phyloP scores from a whole-genome alignment of 2,888 invertebrate species.

The Stomorhina lunata region DNA sequence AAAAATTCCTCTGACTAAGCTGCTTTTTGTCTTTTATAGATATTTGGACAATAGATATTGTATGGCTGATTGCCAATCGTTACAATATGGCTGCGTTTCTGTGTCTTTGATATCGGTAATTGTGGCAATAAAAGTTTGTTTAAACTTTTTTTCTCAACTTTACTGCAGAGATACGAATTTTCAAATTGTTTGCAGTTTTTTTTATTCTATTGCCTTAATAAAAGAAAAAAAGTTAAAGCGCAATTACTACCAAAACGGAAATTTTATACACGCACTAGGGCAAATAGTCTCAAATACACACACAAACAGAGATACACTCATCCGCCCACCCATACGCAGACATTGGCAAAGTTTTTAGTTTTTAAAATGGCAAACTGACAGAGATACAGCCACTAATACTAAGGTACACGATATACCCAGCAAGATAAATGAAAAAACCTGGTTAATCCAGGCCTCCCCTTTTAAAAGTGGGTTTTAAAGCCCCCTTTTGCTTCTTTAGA shows the following conservation, averaged over 20 bases:
- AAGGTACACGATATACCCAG: background rate
- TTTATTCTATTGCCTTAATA: background rate
- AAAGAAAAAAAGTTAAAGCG: slow-evolving; percentile 37
- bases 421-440: background rate
- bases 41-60: slow-evolving; percentile 45
- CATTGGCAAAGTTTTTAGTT: slow-evolving; percentile 36
- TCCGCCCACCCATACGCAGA: background rate
- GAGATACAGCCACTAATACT: background rate
- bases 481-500: no score
- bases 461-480: no score
- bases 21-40: background rate
- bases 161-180: slow-evolving; percentile 13
- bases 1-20: background rate
- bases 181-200: background rate
- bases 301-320: background rate
- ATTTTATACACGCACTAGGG: slow-evolving; percentile 42
- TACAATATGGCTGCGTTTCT: slow-evolving; percentile 71
- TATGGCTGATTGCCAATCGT: slow-evolving; percentile 72
- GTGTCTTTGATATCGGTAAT: slow-evolving; percentile 77
- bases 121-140: slow-evolving; percentile 78
- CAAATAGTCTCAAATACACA: background rate
- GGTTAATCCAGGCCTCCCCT: no score
- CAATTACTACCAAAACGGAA: slow-evolving; percentile 52
- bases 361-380: background rate
- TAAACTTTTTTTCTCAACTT: slow-evolving; percentile 10